These are phyloP conservation scores for Peribatodes rhomboidaria DNA, from an alignment of 2,888 invertebrate genomes.

Conservation along the genomic window DNA sequence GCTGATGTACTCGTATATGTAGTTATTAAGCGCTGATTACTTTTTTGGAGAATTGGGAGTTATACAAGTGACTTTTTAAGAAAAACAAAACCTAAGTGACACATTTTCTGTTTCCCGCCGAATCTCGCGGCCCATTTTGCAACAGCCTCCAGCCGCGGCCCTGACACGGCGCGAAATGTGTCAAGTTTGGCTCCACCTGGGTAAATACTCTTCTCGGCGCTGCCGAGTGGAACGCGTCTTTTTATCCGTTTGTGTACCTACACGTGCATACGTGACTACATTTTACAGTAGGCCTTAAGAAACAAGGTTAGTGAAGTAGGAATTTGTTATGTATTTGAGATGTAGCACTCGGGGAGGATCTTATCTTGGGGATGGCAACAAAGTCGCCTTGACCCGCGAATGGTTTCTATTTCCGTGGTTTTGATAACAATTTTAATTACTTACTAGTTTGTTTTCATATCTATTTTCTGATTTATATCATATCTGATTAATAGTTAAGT, in stretches of 20 bases:
- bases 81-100: neutral
- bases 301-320: conserved; percentile 4
- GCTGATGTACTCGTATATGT: too few relatives aligned
- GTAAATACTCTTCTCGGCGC: conserved; percentile 26
- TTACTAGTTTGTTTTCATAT: too few relatives aligned
- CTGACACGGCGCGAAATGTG: conserved; percentile 37
- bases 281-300: conserved; percentile 1
- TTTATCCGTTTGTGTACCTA: conserved; percentile 15
- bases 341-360: neutral
- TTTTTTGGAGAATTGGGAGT: too few relatives aligned
- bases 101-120: conserved; percentile 5
- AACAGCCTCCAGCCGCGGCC: conserved; percentile 25
- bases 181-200: conserved; percentile 39
- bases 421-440: too few relatives aligned
- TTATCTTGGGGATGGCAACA: neutral
- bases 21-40: too few relatives aligned
- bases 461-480: too few relatives aligned
- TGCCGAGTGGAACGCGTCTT: conserved; percentile 19
- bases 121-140: conserved; percentile 13
- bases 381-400: too few relatives aligned
- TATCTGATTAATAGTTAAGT: too few relatives aligned
- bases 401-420: too few relatives aligned
- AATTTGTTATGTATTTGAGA: neutral
- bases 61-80: neutral
- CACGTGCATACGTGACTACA: conserved; percentile 8